Conservation (phyloP, 2,797 vertebrate species). For the Diceros bicornis region DNA sequence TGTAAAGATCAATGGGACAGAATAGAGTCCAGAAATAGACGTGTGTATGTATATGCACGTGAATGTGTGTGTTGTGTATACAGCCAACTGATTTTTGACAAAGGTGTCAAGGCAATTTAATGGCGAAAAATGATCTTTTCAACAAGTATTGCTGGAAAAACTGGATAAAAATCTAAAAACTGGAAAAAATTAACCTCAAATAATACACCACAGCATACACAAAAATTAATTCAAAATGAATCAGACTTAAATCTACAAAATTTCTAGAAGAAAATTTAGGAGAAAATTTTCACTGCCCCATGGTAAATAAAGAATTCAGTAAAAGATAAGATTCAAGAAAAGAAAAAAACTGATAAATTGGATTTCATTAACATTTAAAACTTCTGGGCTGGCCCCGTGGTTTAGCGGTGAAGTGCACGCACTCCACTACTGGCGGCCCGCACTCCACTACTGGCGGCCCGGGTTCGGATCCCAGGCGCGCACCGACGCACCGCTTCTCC, state of each 20-base stretch:
- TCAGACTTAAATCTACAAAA: neutral
- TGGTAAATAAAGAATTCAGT: neutral
- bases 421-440: no score
- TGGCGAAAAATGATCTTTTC: neutral
- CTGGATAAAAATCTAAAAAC: neutral
- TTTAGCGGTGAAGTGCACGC: no score
- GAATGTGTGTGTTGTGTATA: neutral
- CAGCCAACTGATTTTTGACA: neutral
- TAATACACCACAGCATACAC: neutral
- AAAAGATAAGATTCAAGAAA: neutral
- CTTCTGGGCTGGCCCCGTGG: neutral
- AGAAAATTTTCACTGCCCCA: neutral
- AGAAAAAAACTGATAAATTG: neutral
- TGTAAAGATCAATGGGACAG: no score
- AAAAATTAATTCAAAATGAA: slow-evolving; percentile 28
- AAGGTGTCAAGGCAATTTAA: neutral
- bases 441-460: no score
- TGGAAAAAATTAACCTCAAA: slow-evolving; percentile 4
- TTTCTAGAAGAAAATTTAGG: no score
- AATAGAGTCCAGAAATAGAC: neutral
- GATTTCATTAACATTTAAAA: slow-evolving; percentile 12
- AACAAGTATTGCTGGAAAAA: neutral
- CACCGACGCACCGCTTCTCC: no score
- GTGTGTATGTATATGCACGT: no score
- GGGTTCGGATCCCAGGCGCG: no score